Base-by-base conservation (phyloP, 1,140 invertebrate genomes). In the Megathymus violae region DNA sequence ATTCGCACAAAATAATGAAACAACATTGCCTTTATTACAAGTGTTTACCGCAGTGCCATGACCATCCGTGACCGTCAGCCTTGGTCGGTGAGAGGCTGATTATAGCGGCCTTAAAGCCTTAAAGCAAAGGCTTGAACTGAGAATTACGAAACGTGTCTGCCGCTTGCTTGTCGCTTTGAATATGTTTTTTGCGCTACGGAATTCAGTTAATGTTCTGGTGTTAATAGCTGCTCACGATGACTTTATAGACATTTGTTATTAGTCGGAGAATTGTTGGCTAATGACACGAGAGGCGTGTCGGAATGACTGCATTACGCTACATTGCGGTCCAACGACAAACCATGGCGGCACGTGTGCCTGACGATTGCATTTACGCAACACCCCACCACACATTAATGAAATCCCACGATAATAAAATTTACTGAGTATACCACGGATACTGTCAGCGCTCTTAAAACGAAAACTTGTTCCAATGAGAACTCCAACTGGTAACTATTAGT, bases 11-110 rank as follows among this genome's bases (percentile, higher is more conserved):
- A 48, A 48, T 11, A 41, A 44, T 17, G 7, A 31, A 17, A 46
- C 11, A 46, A 46, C 41, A 17, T 17, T 31, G 25, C 27, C 19
- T 58, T 31, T 11, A 3, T 14, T 27, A 36, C 11, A 36, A 40
- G 16, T 52, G 27, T 40, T 22, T 17, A 51, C 9, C 25, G 44
- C 41, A 10, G 16, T 22, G 25, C 82, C 73, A 81, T 80, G 70
- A 71, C 76, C 82, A 82, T 73, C 85, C 81, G 65, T 86, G 85
- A 88, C 81, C 73, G 66, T 52, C 67, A 74, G 72, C 81, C 82
- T 85, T 85, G 73, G 67, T 60, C 51, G 67, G 82, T 83, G 85
- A 88, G 72, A 65, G 85, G 82, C 71, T 66, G 63, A 51, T 15
- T 66, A 31, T 66, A 44, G 36, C 31, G 58, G 58, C 22, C 41